Percentiles rank a stretch among this genome's conserved stretches.
phyloP scores from a whole-genome alignment of 2,113 vertebrate genomes.

The Laticauda colubrina region DNA sequence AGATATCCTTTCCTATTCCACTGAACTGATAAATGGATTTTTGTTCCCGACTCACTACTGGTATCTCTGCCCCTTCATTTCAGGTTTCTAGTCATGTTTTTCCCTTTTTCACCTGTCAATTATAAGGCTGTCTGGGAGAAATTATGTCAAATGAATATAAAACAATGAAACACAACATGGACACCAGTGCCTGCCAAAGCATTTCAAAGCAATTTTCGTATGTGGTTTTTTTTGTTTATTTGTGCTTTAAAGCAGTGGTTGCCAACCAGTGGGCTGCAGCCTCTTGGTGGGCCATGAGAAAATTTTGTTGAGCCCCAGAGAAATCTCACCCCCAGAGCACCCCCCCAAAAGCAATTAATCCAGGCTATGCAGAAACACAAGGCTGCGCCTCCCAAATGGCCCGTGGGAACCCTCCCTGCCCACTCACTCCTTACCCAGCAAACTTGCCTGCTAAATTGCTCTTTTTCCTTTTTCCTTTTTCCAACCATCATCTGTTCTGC shows the following conservation, averaged over 20 bases:
- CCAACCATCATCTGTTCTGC: no score
- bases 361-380: no score
- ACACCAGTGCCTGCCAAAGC: neutral
- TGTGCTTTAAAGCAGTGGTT: constrained; percentile 21
- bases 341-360: no score
- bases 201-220: neutral
- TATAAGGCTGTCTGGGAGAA: neutral
- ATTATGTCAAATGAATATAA: constrained; percentile 4
- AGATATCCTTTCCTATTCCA: neutral
- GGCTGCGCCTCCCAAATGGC: no score
- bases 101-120: neutral
- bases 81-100: neutral
- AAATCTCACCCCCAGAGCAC: no score
- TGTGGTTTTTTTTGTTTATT: neutral
- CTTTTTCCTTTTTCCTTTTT: no score
- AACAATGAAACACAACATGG: constrained; percentile 27
- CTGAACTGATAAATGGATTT: neutral
- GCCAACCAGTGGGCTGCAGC: no score
- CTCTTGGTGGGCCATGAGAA: no score
- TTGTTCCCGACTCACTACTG: neutral
- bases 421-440: no score
- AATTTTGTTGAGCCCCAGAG: no score
- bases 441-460: no score
- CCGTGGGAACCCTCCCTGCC: no score
- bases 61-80: neutral